Percentiles rank a stretch among this genome's conserved stretches.
Conservation (phyloP, 1,140 invertebrate species). For the Drosophila fuyamai region DNA sequence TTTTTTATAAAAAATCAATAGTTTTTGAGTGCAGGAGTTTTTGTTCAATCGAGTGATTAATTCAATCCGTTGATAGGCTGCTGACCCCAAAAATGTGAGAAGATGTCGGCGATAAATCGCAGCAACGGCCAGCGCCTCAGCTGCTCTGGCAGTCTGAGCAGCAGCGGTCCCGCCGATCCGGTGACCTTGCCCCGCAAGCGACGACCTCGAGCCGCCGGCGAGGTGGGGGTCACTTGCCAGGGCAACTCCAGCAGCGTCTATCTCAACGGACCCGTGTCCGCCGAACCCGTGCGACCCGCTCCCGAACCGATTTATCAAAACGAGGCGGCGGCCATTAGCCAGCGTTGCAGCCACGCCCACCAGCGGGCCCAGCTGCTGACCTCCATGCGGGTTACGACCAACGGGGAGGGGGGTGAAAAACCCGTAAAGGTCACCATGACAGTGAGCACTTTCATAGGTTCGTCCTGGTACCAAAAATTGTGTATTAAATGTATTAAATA, state of each 20-base stretch:
- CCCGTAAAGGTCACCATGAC: slow-evolving; percentile 48
- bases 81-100: slow-evolving; percentile 40
- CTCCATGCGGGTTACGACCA: slow-evolving; percentile 50
- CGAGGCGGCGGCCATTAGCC: slow-evolving; percentile 62
- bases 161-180: slow-evolving; percentile 38
- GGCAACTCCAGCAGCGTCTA: slow-evolving; percentile 68
- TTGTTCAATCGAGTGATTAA: slow-evolving; percentile 12
- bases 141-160: slow-evolving; percentile 54
- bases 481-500: not conserved
- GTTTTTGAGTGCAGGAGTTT: slow-evolving; percentile 14
- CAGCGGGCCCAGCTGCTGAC: slow-evolving; percentile 31
- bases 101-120: slow-evolving; percentile 42
- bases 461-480: slow-evolving; percentile 29
- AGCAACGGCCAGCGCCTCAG: slow-evolving; percentile 48
- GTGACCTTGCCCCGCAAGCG: slow-evolving; percentile 78
- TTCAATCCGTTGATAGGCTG: slow-evolving; percentile 13
- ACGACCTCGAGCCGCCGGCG: slow-evolving; percentile 78
- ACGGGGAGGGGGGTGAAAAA: slow-evolving; percentile 34
- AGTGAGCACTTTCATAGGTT: slow-evolving; percentile 82
- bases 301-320: slow-evolving; percentile 78
- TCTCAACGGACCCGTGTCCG: slow-evolving; percentile 57
- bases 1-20: not conserved
- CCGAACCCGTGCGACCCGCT: slow-evolving; percentile 18
- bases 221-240: slow-evolving; percentile 75
- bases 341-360: slow-evolving; percentile 31